phyloP scores from a whole-genome alignment of 2,797 vertebrate species.

The Pipistrellus pipistrellus region DNA sequence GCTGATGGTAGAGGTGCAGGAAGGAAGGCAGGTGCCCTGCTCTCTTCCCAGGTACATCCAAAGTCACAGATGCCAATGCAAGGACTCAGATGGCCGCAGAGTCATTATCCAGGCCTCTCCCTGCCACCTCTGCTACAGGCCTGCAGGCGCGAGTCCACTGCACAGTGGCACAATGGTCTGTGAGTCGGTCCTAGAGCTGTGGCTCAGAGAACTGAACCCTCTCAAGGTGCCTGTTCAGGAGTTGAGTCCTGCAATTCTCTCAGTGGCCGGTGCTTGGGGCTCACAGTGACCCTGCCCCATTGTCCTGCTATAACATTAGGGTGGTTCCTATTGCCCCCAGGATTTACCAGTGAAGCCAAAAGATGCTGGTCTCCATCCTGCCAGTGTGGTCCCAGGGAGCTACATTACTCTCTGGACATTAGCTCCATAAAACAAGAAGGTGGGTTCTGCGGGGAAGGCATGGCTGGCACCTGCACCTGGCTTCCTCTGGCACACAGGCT shows the following conservation, averaged over 20 bases:
- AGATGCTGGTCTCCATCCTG: not conserved
- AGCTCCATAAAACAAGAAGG: not conserved
- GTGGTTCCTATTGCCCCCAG: not conserved
- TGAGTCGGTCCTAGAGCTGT: not conserved
- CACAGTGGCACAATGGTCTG: not conserved
- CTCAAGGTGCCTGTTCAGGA: not conserved
- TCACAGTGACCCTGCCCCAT: accelerated
- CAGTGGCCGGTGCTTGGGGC: not conserved
- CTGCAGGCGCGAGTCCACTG: not conserved
- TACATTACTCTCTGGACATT: not conserved
- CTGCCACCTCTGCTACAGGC: no score
- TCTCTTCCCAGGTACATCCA: not conserved
- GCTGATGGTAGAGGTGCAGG: accelerated
- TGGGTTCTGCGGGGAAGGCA: not conserved
- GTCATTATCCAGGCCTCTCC: not conserved
- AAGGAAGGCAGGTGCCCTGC: not conserved
- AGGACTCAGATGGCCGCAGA: accelerated
- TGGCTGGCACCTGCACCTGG: not conserved
- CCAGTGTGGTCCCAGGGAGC: not conserved
- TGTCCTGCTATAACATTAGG: not conserved
- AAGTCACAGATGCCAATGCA: not conserved
- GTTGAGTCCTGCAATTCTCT: not conserved
- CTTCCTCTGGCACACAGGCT: not conserved
- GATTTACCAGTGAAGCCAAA: not conserved
- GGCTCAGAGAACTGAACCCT: not conserved